phyloP scores from a whole-genome alignment of 2,888 invertebrate species.

The Ennomos fuscantarius region DNA sequence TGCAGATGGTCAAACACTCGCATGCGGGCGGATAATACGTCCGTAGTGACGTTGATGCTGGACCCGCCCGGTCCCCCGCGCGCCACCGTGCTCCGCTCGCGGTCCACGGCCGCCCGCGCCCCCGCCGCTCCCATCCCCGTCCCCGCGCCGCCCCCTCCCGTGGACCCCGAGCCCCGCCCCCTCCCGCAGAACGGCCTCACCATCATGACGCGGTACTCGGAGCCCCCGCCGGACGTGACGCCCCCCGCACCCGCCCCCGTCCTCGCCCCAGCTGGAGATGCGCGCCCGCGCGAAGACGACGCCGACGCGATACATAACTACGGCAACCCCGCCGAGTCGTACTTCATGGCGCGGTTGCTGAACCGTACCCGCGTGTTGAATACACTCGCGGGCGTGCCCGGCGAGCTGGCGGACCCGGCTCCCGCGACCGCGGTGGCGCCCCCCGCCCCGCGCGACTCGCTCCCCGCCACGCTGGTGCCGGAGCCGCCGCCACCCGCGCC shows the following conservation, averaged over 20 bases:
- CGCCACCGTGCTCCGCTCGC: constrained; percentile 85
- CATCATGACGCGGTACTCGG: constrained; percentile 79
- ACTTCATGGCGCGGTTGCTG: constrained; percentile 76
- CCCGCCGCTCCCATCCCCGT: constrained; percentile 35
- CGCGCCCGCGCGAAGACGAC: constrained; percentile 46
- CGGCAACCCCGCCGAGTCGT: constrained; percentile 79
- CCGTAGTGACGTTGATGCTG: constrained; percentile 95
- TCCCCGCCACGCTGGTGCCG: constrained; percentile 34
- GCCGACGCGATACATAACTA: constrained; percentile 68
- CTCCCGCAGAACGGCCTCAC: constrained; percentile 77
- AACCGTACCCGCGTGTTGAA: constrained; percentile 71
- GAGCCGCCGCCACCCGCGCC: constrained; percentile 18
- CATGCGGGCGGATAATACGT: constrained; percentile 98
- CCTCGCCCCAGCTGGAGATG: constrained; percentile 62
- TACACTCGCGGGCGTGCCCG: constrained; percentile 71
- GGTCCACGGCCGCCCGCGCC: constrained; percentile 49
- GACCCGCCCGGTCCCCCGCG: constrained; percentile 94
- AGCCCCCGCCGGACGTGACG: constrained; percentile 49
- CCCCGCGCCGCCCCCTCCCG: constrained; percentile 25
- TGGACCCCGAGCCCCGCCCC: constrained; percentile 42
- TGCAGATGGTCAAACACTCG: constrained; percentile 91
- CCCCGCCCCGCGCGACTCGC: constrained; percentile 43
- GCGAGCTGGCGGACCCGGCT: constrained; percentile 57
- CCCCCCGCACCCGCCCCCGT: constrained; percentile 55
- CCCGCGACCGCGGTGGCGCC: constrained; percentile 36